Base-by-base conservation (phyloP, 1,140 invertebrate species). In the Portunus trituberculatus region DNA sequence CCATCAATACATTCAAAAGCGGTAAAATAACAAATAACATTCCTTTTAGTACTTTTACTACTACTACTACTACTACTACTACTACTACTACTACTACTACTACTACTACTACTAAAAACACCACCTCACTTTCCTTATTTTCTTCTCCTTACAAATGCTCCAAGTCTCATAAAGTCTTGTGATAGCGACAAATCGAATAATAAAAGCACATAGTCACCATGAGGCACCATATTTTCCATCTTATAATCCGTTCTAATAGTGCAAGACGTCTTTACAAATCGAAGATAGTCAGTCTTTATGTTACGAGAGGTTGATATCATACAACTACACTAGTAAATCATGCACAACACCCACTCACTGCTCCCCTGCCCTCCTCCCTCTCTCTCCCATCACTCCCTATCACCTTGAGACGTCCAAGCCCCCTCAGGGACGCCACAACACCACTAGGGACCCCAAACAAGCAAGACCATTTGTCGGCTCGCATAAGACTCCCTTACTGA, bases 51-150 rank as follows among this genome's bases (percentile, higher is more conserved):
- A n/a, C 48, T 52, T 7, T 52, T 14, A 52, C 48, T 14, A 52
- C 48, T 52, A 52, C 48, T 52, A 52, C 48, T 76, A 76, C 20
- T 25, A 76, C 59, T 25, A 14, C 59, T 10, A 20, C 20, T n/a
- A n/a, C 67, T 76, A 76, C 20, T 76, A 76, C 67, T 76, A n/a
- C 67, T 76, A 76, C 67, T 76, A n/a, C 67, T 76, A 76, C 67
- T n/a, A 76, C 16, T 2, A 76, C 20, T 2, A 76, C 67, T 2
- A 76, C 25, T 76, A n/a, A 25, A 20, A 8, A 25, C 8, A 76
- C 25, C n/a, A 76, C 67, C 20, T 20, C 67, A 7, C 2, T 20
- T 2, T 1, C 20, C 20, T 12, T 3, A 20, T 20, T 20, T 76
- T 20, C 20, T 76, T 12, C 59, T 76, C 12, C 67, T 8, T 8